Percentiles rank a stretch among this genome's conserved stretches.
These are phyloP conservation scores for Aldrovandia affinis DNA, from an alignment of 2,797 vertebrate species.

Conservation along the genomic window DNA sequence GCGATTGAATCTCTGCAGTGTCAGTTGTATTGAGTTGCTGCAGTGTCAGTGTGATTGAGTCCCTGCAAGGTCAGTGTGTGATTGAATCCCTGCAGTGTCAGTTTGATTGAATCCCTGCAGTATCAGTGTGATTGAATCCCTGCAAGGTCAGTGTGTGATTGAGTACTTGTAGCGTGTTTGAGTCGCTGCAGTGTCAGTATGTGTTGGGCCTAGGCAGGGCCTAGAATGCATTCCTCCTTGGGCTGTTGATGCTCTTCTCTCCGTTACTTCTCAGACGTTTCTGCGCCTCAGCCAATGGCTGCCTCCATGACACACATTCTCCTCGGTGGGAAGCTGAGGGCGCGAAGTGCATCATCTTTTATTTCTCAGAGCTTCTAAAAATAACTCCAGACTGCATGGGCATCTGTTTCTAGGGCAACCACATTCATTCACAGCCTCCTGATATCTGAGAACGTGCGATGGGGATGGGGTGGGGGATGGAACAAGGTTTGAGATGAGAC, in stretches of 20 bases:
- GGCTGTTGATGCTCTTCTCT: not conserved
- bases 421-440: conserved; percentile 30
- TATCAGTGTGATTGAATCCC: not conserved
- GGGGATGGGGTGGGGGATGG: not conserved
- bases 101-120: no score
- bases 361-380: conserved; percentile 29
- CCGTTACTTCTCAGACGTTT: not conserved
- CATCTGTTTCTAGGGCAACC: conserved; percentile 26
- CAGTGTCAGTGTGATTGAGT: not conserved
- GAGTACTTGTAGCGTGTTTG: no score
- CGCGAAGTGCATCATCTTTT: conserved; percentile 30
- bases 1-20: no score
- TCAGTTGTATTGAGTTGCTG: no score
- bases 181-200: not conserved
- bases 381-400: conserved; percentile 29
- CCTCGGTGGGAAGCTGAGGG: not conserved
- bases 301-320: not conserved
- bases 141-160: no score
- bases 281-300: not conserved
- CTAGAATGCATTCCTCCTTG: not conserved
- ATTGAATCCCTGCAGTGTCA: no score
- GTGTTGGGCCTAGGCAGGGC: not conserved
- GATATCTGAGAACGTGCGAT: not conserved
- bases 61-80: not conserved
- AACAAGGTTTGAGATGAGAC: not conserved